phyloP scores from a whole-genome alignment of 2,888 invertebrate genomes.

The Zeuzera pyrina region DNA sequence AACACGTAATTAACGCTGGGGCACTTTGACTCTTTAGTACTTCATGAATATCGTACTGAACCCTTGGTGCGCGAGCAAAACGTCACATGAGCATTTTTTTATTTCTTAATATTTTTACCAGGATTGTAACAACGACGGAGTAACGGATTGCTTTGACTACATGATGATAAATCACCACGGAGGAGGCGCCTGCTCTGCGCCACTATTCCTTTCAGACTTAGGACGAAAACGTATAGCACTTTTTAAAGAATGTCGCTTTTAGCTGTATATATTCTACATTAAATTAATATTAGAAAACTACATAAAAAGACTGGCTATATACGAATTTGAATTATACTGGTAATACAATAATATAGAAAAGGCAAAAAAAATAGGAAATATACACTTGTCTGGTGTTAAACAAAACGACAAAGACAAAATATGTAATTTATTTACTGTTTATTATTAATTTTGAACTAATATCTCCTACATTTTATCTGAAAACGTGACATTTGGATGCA shows the following conservation, averaged over 20 bases:
- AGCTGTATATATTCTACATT: too few species aligned
- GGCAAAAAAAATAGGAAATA: background rate
- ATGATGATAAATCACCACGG: conserved; percentile 77
- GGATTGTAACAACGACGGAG: conserved; percentile 77
- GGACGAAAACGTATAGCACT: conserved; percentile 46
- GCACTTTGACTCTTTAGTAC: too few species aligned
- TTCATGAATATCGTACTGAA: too few species aligned
- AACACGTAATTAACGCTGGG: too few species aligned
- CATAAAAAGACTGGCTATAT: conserved; percentile 6
- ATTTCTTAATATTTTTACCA: conserved; percentile 29
- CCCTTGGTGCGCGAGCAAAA: too few species aligned
- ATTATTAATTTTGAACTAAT: too few species aligned
- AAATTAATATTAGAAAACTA: too few species aligned
- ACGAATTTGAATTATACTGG: conserved; percentile 1
- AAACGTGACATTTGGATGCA: too few species aligned
- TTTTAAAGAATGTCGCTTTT: conserved; percentile 45
- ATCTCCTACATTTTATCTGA: too few species aligned
- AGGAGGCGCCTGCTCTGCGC: conserved; percentile 58
- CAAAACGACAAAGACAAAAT: too few species aligned
- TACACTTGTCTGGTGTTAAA: too few species aligned
- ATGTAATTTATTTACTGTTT: too few species aligned
- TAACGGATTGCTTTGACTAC: conserved; percentile 77
- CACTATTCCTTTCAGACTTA: conserved; percentile 28
- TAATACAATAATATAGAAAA: background rate
- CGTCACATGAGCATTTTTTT: background rate